Percentiles rank a stretch among this genome's conserved stretches.
Evolutionary conservation across 2,797 vertebrate species (phyloP).

Genomic region (Labroides dimidiatus): DNA sequence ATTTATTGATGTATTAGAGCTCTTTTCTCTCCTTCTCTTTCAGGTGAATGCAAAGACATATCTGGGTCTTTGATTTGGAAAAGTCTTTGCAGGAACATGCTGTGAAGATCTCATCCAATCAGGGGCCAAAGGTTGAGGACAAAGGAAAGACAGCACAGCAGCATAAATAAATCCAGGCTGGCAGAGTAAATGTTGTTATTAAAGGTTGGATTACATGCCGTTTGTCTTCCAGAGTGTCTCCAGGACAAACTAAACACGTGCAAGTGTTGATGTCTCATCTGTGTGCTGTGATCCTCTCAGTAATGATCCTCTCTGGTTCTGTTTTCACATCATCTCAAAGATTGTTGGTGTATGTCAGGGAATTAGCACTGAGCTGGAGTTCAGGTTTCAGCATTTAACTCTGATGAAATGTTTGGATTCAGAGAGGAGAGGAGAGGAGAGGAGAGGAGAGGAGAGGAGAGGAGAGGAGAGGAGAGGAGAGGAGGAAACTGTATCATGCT

Average conservation of each 20-base stretch:
- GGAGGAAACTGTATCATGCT: too few species aligned
- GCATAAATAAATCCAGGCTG: not conserved
- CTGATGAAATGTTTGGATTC: too few species aligned
- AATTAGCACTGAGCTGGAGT: constrained; percentile 6
- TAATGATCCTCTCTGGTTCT: not conserved
- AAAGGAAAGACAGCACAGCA: too few species aligned
- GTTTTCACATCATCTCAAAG: constrained; percentile 16
- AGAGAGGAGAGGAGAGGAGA: not conserved
- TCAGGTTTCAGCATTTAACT: constrained; percentile 7
- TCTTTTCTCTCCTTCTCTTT: too few species aligned
- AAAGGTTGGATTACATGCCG: not conserved
- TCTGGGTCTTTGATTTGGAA: too few species aligned
- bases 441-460: not conserved
- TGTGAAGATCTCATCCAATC: not conserved
- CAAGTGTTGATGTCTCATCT: not conserved
- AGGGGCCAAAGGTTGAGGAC: not conserved
- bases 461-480: not conserved
- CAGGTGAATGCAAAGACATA: too few species aligned
- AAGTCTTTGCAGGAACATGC: too few species aligned
- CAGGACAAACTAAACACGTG: not conserved
- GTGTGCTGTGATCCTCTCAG: not conserved
- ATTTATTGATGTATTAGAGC: too few species aligned
- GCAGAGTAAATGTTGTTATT: not conserved
- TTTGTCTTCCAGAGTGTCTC: not conserved
- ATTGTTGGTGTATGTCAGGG: constrained; percentile 35